Evolutionary conservation across 2,888 invertebrate genomes (phyloP), one percentile per base, ranked within the genome.

Genomic region (Mystacides longicornis): DNA sequence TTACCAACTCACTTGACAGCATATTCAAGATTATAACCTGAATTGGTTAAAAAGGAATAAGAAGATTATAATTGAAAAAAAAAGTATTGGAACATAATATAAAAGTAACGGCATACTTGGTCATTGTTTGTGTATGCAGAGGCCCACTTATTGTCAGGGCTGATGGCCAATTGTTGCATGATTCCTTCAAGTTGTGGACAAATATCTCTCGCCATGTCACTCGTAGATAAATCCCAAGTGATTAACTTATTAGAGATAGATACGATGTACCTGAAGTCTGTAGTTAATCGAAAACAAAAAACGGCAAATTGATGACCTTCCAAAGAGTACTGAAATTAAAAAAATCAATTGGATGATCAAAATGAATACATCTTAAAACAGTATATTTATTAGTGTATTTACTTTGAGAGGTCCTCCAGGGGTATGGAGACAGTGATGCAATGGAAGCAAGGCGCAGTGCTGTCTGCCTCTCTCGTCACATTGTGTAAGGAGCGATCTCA

Each of bases 261-360:
- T 0, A 98, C 93, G 62, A 99, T 88, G 71, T 94, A 93, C 22
- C 93, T 85, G 65, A 85, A 87, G 72, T 96, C 94, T 0, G 90
- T 87, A 5, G 94, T 94, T 22, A 96, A 70, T 11, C 89, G 86
- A 68, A 94, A 92, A 1, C 89, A 93, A 70, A 96, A 96, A 0
- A 96, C 93, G 0, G 97, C 98, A 68, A 98, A 99, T 67, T 94
- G 95, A 71, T 99, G 98, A 1, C 97, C 98, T 75, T 98, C 98
- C 46, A 98, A 73, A 0, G 97, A 97, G 68, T 95, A 98, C 87
- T 92, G 71, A 14, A 46, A 43, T 11, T 19, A 42, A 21, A 9
- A 46, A 5, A 27, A 11, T 11, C 5, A 51, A 51, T 37, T 2
- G n/a, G n/a, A 18, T 43, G 23, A 23, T 23, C 2, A 23, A 7